phyloP scores from a whole-genome alignment of 2,797 vertebrate species.

The Hypotaenidia okinawae region DNA sequence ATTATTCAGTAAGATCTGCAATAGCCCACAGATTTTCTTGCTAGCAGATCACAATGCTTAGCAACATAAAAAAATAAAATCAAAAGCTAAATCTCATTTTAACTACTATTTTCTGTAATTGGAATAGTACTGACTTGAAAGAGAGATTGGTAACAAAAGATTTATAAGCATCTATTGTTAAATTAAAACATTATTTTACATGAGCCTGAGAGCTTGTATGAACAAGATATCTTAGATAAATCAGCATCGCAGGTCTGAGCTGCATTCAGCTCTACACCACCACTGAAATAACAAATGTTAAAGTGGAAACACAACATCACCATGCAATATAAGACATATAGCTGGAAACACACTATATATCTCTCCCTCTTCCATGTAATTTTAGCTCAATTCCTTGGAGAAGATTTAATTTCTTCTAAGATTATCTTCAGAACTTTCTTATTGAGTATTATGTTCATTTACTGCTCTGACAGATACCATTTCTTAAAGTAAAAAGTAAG shows the following conservation, averaged over 20 bases:
- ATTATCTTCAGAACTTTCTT: neutral
- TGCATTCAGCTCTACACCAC: neutral
- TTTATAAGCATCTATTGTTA: neutral
- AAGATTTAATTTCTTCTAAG: neutral
- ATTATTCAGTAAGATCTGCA: neutral
- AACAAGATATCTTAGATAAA: neutral
- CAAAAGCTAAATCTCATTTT: neutral
- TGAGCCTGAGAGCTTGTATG: neutral
- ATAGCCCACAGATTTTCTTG: neutral
- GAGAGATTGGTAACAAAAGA: neutral
- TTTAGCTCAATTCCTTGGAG: neutral
- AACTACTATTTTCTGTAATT: neutral
- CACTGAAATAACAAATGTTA: neutral
- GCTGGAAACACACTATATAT: neutral
- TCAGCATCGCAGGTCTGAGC: neutral
- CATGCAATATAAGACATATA: neutral
- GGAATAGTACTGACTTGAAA: neutral
- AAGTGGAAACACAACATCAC: neutral
- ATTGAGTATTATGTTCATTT: neutral
- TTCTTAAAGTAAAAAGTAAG: neutral
- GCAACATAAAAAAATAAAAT: neutral
- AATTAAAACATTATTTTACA: neutral
- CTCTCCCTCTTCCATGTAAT: neutral
- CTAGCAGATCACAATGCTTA: neutral
- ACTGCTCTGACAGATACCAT: neutral